These are phyloP conservation scores for Sesia bembeciformis DNA, from an alignment of 2,888 invertebrate species.

Conservation along the genomic window DNA sequence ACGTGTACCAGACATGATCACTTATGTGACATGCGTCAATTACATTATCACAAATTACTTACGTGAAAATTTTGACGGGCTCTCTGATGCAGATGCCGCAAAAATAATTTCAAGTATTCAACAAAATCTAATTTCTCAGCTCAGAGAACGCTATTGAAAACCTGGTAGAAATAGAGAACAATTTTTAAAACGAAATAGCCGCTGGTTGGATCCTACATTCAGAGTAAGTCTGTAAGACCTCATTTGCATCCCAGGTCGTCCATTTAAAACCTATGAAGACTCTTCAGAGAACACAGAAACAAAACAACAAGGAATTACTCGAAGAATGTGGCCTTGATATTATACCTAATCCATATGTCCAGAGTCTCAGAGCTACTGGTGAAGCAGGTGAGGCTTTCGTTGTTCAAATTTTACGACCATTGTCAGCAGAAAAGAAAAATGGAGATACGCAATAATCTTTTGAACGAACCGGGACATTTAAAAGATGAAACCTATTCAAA, in stretches of 20 bases:
- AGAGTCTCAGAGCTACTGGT: not conserved
- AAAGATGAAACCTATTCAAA: not conserved
- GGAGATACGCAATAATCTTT: not conserved
- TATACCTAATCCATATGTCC: not conserved
- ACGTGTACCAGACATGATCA: not conserved
- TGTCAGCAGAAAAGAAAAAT: not conserved
- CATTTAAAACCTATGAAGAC: not conserved
- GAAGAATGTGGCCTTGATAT: not conserved
- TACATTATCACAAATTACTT: not conserved
- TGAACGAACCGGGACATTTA: not conserved
- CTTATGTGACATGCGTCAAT: not conserved
- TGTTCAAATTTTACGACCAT: not conserved
- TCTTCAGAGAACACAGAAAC: not conserved
- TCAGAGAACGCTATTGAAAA: not conserved
- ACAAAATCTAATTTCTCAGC: not conserved
- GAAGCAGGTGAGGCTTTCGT: not conserved
- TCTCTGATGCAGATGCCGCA: not conserved
- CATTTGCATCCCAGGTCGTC: not conserved
- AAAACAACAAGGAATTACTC: not conserved
- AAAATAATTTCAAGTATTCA: not conserved
- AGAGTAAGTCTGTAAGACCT: not conserved
- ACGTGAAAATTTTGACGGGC: not conserved
- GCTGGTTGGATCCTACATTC: not conserved
- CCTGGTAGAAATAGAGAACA: not conserved
- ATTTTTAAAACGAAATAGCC: not conserved